Base-by-base conservation (phyloP, 2,888 invertebrate species). In the Meiosimyza decipiens region DNA sequence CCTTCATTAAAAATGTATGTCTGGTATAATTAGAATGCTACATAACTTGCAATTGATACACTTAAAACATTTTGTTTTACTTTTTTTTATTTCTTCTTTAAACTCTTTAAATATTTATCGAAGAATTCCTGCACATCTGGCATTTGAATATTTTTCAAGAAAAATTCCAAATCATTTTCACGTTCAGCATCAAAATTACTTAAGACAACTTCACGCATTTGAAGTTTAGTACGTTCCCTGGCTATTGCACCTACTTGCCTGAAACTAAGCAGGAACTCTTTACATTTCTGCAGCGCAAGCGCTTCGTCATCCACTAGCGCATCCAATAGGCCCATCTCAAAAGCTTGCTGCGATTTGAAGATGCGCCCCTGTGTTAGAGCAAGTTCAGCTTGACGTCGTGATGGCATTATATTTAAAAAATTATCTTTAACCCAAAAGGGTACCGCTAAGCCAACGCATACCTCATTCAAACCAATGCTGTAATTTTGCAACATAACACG, bases 211-310 rank as follows among this genome's bases (percentile, higher is more conserved):
- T 4, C 47, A 12, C 72, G 66, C 50, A 72, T 64, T 12, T 65
- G 49, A 6, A 9, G 22, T 33, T 74, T 74, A 13, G 74, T 74
- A 6, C 40, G 13, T 13, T 69, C 15, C 7, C 66, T 59, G 49
- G 72, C 74, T 15, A 6, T 15, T 11, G 51, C 16, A 2, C 59
- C 51, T 5, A 55, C 33, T 16, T 28, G 28, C 59, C 90, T 88
- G 83, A 91, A 94, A 75, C 87, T 88, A 59, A 84, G 82, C 28
- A 95, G 88, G 80, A 92, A 94, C 28, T 57, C 49, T 47, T 54
- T 18, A 50, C 65, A 49, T 55, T 52, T 66, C 12, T 66, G 40
- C 11, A 74, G 7, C 2, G 65, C 72, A n/a, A 66, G 22, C 18
- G 28, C 66, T 7, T 72, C 72, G 49, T 91, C 90, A 11, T n/a